phyloP scores from a whole-genome alignment of 2,888 invertebrate genomes.

The Pollenia griseotomentosa region DNA sequence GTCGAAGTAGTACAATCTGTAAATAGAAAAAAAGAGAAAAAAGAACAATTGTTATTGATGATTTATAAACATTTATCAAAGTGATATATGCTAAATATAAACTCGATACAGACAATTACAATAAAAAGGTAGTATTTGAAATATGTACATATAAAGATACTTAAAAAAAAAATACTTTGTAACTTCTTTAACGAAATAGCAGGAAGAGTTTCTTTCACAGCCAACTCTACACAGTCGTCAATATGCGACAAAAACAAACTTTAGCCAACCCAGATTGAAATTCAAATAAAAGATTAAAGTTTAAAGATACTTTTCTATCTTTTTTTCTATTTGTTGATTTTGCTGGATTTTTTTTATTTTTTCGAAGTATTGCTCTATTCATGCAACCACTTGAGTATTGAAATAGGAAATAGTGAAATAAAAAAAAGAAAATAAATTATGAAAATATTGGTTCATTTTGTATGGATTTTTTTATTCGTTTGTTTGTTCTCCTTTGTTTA shows the following conservation, averaged over 20 bases:
- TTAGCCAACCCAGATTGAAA: conserved; percentile 47
- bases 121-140: conserved; percentile 28
- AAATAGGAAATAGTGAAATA: conserved; percentile 39
- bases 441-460: conserved; percentile 69
- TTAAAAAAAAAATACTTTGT: not conserved
- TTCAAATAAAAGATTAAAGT: conserved; percentile 66
- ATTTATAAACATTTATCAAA: conserved; percentile 75
- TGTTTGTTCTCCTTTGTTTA: conserved; percentile 53
- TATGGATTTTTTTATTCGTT: conserved; percentile 33
- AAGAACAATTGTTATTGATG: conserved; percentile 74
- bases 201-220: conserved; percentile 44
- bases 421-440: conserved; percentile 56
- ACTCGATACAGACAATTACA: conserved; percentile 54
- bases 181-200: conserved; percentile 7
- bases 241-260: conserved; percentile 56
- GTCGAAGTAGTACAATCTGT: conserved; percentile 62
- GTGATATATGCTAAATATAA: conserved; percentile 75
- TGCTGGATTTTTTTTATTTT: not conserved
- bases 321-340: not conserved
- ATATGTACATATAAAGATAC: conserved; percentile 2
- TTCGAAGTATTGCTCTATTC: conserved; percentile 38
- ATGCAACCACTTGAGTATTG: conserved; percentile 56
- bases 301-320: conserved; percentile 58
- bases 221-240: conserved; percentile 26
- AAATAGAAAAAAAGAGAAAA: conserved; percentile 39